Evolutionary conservation across 37 sponge, comb jelly and placozoan species (phyloP), one percentile per base, ranked within the genome.

Genomic region (Axinella damicornis): DNA sequence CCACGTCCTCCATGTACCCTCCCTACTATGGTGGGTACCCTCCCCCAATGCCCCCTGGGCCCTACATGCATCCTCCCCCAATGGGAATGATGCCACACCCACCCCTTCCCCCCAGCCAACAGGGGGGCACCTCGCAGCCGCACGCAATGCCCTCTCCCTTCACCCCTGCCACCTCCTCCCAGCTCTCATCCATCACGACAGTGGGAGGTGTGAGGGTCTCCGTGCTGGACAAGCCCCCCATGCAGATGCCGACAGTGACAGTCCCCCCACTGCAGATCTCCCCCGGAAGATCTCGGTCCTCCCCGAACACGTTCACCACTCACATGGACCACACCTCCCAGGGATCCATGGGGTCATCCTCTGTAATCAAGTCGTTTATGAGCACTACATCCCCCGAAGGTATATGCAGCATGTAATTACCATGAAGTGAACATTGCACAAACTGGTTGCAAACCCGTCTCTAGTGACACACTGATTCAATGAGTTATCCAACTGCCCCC

Each of bases 191-290:
- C 31, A 16, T 32, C 56, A 54, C 75, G 25, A 30, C 75, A n/a
- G 57, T 74, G 2, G 56, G 75, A 1, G 86, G 86, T 27, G 86
- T 86, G 32, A 58, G 58, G 53, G 86, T 86, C 31, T 70, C 86
- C 2, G 63, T 86, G 12, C 53, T 86, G 61, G 86, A 86, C 58
- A 86, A 86, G 40, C 86, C 77, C 1, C 78, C 69, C n/a, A 60
- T 78, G 15, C 86, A 86, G 86, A 28, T 86, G 33, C 86, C 78
- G 9, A 71, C 78, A 27, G 75, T 62, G 54, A 72, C 35, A 5
- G 34, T 73, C 25, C 84, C 84, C 0, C 46, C 63, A 74, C 55
- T 75, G 19, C 66, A 62, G 15, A 37, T 28, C 70, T 0, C 46
- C 46, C 9, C 46, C 46, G 9, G 46, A 9, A 46, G 46, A 9